Evolutionary conservation across 1,140 invertebrate genomes (phyloP).

Genomic region (Triops longicaudatus): DNA sequence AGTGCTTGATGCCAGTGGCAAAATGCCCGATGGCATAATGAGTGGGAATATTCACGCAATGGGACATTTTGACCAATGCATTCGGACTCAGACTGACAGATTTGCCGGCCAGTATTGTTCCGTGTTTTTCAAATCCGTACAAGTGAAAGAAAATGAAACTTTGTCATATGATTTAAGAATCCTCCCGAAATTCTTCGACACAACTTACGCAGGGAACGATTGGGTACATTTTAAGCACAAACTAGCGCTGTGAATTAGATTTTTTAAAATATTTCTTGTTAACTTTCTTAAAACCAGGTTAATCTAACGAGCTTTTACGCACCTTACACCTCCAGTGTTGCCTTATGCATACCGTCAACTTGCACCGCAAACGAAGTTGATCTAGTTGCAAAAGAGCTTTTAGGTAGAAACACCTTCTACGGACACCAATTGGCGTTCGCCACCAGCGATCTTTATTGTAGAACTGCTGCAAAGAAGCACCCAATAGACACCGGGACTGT

Average conservation of each 20-base stretch:
- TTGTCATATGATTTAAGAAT: neutral
- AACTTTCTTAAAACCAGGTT: neutral
- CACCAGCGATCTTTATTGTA: neutral
- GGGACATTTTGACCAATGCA: constrained; percentile 6
- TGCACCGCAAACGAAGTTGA: neutral
- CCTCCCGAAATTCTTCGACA: neutral
- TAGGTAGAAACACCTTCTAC: neutral
- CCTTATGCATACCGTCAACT: neutral
- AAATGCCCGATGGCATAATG: neutral
- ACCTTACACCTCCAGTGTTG: neutral
- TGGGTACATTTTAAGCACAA: neutral
- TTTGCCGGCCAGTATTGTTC: neutral
- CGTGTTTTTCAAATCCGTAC: neutral
- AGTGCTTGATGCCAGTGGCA: neutral
- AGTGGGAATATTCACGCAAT: neutral
- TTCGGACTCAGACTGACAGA: neutral
- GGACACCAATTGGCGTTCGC: neutral
- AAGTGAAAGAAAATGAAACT: neutral
- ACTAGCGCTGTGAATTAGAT: neutral
- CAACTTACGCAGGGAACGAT: neutral
- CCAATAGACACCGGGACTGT: neutral
- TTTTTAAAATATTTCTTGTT: neutral
- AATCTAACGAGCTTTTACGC: neutral
- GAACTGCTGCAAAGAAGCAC: neutral
- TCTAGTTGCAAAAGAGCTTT: neutral